These are phyloP conservation scores for Mobula hypostoma DNA, from an alignment of 2,113 vertebrate genomes.

Conservation along the genomic window DNA sequence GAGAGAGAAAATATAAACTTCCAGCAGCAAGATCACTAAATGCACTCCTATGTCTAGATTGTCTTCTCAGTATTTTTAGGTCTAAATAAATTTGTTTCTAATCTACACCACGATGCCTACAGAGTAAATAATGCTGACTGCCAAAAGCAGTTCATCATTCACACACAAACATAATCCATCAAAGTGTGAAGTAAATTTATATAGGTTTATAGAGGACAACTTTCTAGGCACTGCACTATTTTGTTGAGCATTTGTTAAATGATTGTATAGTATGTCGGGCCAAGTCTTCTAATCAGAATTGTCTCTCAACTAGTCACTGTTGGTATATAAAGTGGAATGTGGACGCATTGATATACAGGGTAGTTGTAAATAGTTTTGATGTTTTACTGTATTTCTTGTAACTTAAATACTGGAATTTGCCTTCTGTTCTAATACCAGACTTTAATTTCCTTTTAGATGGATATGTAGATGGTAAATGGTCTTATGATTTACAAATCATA, in stretches of 20 bases:
- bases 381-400: neutral
- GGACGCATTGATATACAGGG: neutral
- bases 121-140: no score
- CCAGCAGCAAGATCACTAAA: neutral
- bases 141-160: no score
- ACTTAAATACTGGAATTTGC: neutral
- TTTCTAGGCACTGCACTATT: neutral
- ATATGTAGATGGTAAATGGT: neutral
- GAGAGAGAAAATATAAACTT: neutral
- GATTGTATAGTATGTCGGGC: neutral
- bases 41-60: neutral
- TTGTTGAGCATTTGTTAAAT: neutral
- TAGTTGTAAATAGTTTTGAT: neutral
- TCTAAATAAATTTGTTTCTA: neutral
- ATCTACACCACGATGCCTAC: neutral
- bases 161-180: no score
- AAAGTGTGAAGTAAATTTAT: no score
- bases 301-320: neutral
- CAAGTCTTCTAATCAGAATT: neutral
- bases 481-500: neutral
- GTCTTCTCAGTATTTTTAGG: neutral
- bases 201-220: no score
- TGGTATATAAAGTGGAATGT: neutral
- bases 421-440: neutral
- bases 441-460: neutral